Conservation (phyloP, 2,797 vertebrate species). For the Pristis pectinata region DNA sequence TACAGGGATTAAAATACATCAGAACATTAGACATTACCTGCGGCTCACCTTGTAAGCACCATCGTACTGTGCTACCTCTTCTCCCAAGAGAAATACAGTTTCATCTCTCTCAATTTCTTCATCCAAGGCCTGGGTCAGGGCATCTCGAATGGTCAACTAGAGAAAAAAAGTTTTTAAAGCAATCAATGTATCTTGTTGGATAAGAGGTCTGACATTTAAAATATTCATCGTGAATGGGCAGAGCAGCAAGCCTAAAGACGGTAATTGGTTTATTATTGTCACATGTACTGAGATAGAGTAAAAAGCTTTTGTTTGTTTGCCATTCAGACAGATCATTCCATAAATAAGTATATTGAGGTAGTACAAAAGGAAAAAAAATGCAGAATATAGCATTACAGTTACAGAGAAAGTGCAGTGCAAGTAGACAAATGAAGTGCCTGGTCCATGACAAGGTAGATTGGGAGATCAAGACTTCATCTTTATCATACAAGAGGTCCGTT, state of each 20-base stretch:
- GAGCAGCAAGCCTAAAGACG: neutral
- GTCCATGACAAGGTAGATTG: too few species aligned
- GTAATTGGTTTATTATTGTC: too few species aligned
- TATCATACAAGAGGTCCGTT: too few species aligned
- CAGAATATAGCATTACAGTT: too few species aligned
- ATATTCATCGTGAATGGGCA: neutral
- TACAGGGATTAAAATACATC: neutral
- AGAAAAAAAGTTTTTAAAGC: neutral
- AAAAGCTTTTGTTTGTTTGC: too few species aligned
- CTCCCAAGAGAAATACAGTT: conserved; percentile 82
- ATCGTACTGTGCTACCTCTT: conserved; percentile 96
- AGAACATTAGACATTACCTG: neutral
- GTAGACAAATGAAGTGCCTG: too few species aligned
- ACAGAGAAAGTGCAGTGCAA: too few species aligned
- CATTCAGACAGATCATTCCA: too few species aligned
- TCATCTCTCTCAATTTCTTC: conserved; percentile 95
- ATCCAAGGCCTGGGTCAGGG: conserved; percentile 94
- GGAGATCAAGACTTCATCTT: too few species aligned
- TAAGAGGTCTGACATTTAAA: neutral
- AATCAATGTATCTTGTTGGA: neutral
- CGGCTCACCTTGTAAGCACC: conserved; percentile 86
- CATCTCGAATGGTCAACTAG: conserved; percentile 88
- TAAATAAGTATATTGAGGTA: too few species aligned
- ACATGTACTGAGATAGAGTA: too few species aligned
- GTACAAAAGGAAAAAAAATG: too few species aligned